Percentiles rank a stretch among this genome's conserved stretches.
Conservation (phyloP, 2,888 invertebrate genomes). For the Mimachlamys varia region DNA sequence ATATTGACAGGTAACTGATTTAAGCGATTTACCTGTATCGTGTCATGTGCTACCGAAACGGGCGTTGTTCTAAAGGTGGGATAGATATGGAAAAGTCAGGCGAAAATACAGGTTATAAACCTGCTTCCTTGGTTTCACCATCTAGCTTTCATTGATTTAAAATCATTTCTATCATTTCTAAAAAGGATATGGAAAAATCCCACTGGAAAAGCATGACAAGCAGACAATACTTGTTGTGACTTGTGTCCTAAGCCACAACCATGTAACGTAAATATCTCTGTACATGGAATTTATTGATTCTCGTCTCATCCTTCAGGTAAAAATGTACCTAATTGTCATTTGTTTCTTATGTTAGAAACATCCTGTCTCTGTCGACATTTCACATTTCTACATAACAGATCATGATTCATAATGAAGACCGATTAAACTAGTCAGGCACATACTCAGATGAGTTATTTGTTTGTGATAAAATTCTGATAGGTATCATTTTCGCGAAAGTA, state of each 20-base stretch:
- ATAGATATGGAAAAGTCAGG: no score
- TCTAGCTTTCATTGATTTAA: background rate
- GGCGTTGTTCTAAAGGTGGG: background rate
- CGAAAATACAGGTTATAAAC: no score
- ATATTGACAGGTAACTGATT: background rate
- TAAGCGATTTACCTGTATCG: background rate
- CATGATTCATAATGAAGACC: background rate
- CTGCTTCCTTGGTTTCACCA: background rate
- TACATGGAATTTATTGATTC: background rate
- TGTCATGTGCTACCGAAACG: background rate
- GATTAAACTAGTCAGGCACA: background rate
- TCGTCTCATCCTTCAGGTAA: background rate
- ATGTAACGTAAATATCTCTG: background rate
- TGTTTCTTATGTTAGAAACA: slow-evolving; percentile 2
- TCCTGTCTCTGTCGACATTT: background rate
- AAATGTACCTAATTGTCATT: background rate
- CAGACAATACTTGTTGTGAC: background rate
- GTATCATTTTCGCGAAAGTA: no score
- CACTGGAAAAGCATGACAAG: background rate
- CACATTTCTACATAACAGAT: background rate
- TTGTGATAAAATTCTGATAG: background rate
- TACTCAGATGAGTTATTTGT: background rate
- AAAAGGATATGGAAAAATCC: background rate
- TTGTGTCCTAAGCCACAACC: background rate
- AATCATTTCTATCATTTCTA: background rate